phyloP scores from a whole-genome alignment of 1,140 invertebrate genomes.

The Papilio aristodemus region DNA sequence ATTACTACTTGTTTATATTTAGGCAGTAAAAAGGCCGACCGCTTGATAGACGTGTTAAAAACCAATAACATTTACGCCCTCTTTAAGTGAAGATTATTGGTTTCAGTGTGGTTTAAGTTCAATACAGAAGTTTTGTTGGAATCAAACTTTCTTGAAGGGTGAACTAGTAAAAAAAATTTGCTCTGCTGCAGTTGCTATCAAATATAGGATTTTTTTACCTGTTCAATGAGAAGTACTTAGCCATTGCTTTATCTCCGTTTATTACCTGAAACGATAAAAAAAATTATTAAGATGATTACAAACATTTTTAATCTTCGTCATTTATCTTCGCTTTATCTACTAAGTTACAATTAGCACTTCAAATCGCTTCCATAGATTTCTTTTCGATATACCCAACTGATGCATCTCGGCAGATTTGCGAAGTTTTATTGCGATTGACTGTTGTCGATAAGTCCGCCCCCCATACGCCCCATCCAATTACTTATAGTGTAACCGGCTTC shows the following conservation, averaged over 20 bases:
- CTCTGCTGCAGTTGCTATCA: not conserved
- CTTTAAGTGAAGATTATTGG: not conserved
- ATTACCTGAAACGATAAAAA: constrained; percentile 6
- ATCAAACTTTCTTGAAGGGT: not conserved
- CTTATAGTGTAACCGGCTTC: constrained; percentile 46
- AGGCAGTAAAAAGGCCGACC: constrained; percentile 3
- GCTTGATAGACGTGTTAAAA: constrained; percentile 24
- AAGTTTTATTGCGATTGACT: constrained; percentile 71
- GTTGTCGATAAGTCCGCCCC: constrained; percentile 56
- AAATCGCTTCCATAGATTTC: constrained; percentile 18
- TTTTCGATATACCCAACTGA: constrained; percentile 38
- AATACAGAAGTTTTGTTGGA: not conserved
- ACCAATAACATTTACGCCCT: constrained; percentile 7
- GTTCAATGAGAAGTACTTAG: no score
- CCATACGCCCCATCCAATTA: constrained; percentile 64
- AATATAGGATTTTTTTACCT: not conserved
- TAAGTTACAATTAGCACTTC: constrained; percentile 12
- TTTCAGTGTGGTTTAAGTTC: not conserved
- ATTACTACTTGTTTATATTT: constrained; percentile 54
- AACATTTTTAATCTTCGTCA: not conserved
- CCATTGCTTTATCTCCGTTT: not conserved
- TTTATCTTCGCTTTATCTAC: not conserved
- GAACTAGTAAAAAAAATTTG: not conserved
- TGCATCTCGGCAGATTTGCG: constrained; percentile 50
- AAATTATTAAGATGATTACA: not conserved